Conservation (phyloP, 1,140 invertebrate species). For the Diorhabda sublineata region DNA sequence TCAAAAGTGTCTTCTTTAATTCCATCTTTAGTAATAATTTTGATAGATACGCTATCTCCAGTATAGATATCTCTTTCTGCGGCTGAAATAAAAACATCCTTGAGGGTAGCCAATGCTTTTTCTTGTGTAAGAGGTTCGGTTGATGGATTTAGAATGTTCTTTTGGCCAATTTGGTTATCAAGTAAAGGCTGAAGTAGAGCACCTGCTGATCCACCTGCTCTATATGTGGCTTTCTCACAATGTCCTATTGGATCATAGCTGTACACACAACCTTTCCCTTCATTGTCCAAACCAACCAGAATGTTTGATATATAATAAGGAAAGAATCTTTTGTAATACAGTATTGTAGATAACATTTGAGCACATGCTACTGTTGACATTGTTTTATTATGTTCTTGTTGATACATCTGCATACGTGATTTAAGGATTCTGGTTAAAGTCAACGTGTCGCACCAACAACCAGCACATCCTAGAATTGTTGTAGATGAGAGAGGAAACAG, state of each 20-base stretch:
- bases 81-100: conserved; percentile 95
- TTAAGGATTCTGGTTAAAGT: conserved; percentile 82
- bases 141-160: conserved; percentile 74
- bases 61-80: conserved; percentile 96
- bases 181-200: conserved; percentile 78
- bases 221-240: conserved; percentile 73
- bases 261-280: conserved; percentile 91
- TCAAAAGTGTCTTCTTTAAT: conserved; percentile 66
- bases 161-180: conserved; percentile 85
- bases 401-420: conserved; percentile 90
- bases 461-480: conserved; percentile 84
- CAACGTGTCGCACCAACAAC: conserved; percentile 98
- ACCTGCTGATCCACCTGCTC: conserved; percentile 80
- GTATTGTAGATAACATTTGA: conserved; percentile 91
- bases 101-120: conserved; percentile 77
- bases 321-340: conserved; percentile 97
- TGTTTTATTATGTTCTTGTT: conserved; percentile 89
- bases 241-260: conserved; percentile 97
- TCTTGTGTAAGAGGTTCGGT: conserved; percentile 67
- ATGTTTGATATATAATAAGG: conserved; percentile 97
- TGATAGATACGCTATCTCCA: conserved; percentile 86
- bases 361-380: conserved; percentile 91
- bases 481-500: conserved; percentile 72
- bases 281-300: conserved; percentile 80
- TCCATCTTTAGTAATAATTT: conserved; percentile 88